phyloP scores from a whole-genome alignment of 1,140 invertebrate genomes.

The Thalassaphorura encarpata region DNA sequence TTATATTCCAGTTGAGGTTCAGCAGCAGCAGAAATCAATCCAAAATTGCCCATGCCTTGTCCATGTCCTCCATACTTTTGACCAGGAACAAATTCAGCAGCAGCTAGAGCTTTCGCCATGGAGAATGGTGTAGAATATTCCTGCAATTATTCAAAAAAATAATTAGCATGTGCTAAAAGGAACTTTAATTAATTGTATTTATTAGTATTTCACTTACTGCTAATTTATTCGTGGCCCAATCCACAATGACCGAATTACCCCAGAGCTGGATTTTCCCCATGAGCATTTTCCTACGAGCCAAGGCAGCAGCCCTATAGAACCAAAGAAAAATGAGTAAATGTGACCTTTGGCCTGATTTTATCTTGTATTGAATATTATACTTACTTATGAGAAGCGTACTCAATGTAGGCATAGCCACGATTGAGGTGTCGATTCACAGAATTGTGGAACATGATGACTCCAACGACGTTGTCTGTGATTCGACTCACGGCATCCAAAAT shows the following conservation, averaged over 20 bases:
- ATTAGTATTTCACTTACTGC: background rate
- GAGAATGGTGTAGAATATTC: too few relatives aligned
- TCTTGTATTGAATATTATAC: background rate
- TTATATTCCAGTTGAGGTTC: too few relatives aligned
- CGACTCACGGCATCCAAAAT: conserved; percentile 55
- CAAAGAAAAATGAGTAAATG: background rate
- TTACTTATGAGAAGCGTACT: conserved; percentile 58
- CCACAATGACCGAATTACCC: conserved; percentile 61
- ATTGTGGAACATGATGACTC: conserved; percentile 63
- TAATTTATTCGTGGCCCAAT: conserved; percentile 58
- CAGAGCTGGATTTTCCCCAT: conserved; percentile 58
- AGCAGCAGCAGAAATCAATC: too few relatives aligned
- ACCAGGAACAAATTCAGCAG: too few relatives aligned
- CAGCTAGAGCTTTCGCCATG: too few relatives aligned
- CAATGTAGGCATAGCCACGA: conserved; percentile 73
- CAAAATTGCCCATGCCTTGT: too few relatives aligned
- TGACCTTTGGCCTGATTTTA: background rate
- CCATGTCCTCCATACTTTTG: too few relatives aligned
- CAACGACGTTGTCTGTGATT: conserved; percentile 53
- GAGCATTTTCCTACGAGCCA: conserved; percentile 62
- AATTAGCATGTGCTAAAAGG: too few relatives aligned
- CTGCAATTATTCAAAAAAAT: too few relatives aligned
- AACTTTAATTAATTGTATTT: too few relatives aligned
- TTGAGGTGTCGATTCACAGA: conserved; percentile 53
- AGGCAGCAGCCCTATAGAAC: conserved; percentile 53